Percentiles rank a stretch among this genome's conserved stretches.
Evolutionary conservation across 2,888 invertebrate genomes (phyloP).

Genomic region (Chromoteleia sp.): DNA sequence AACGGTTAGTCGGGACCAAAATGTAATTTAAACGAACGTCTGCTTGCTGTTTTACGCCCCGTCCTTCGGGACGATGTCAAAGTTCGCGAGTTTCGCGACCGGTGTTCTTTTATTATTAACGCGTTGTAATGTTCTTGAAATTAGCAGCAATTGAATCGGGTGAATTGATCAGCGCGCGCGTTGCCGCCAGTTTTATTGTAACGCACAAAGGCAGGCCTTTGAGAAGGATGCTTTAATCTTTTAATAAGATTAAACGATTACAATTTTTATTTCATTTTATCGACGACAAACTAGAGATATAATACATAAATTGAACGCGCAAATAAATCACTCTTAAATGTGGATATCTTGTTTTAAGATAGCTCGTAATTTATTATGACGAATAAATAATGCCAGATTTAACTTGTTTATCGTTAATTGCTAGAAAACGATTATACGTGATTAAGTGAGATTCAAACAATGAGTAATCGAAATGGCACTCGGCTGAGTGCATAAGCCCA

Average conservation of each 20-base stretch:
- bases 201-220: too few species aligned
- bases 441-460: constrained; percentile 23
- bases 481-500: background rate
- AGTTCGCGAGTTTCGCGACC: background rate
- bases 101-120: background rate
- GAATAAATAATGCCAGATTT: background rate
- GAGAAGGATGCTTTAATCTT: too few species aligned
- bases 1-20: constrained; percentile 52
- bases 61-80: background rate
- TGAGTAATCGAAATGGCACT: constrained; percentile 24
- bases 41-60: constrained; percentile 50
- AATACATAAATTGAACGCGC: too few species aligned
- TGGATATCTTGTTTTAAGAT: too few species aligned
- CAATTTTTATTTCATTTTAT: too few species aligned
- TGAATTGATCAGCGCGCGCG: too few species aligned
- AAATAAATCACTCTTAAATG: too few species aligned
- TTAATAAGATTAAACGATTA: too few species aligned
- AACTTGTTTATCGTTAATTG: background rate
- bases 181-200: too few species aligned
- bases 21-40: constrained; percentile 48
- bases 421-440: background rate
- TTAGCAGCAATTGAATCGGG: background rate
- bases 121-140: background rate
- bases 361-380: too few species aligned
- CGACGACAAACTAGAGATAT: too few species aligned